phyloP scores from a whole-genome alignment of 2,797 vertebrate species.

The Chelon auratus region DNA sequence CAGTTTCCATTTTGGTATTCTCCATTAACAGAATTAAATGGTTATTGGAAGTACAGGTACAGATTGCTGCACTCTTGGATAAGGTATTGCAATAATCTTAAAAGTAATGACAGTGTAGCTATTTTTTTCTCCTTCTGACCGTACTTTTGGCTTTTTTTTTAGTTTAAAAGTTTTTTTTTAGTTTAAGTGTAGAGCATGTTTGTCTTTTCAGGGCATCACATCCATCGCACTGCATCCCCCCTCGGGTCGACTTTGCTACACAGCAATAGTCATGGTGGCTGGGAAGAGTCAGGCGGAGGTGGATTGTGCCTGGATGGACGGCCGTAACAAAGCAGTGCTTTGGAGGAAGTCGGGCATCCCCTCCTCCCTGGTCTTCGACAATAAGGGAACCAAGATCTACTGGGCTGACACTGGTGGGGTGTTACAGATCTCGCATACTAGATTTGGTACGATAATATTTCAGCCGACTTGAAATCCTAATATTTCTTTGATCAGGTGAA shows the following conservation, averaged over 20 bases:
- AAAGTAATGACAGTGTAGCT: neutral
- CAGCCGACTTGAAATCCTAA: no score
- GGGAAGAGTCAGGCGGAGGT: conserved; percentile 50
- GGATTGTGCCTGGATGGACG: conserved; percentile 90
- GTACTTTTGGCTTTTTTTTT: neutral
- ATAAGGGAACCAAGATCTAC: conserved; percentile 84
- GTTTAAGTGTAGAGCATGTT: neutral
- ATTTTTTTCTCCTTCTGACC: neutral
- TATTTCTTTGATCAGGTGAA: conserved; percentile 54
- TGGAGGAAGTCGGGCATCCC: conserved; percentile 86
- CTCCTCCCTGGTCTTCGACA: conserved; percentile 84
- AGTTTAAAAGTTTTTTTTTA: no score
- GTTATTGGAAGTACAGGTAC: neutral
- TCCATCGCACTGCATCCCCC: conserved; percentile 87
- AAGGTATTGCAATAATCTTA: neutral
- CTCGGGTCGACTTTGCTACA: conserved; percentile 87
- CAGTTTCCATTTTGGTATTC: neutral
- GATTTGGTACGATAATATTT: no score
- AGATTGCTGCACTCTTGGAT: neutral
- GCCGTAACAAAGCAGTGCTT: conserved; percentile 77
- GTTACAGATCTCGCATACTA: neutral
- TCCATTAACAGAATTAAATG: neutral
- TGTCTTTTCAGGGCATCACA: conserved; percentile 54
- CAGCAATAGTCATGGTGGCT: conserved; percentile 53
- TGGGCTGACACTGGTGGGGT: conserved; percentile 90